A percentile compares a stretch with the other conserved stretches of the same genome.
Conservation (phyloP, 1,140 invertebrate genomes). For the Calliphora vicina region DNA sequence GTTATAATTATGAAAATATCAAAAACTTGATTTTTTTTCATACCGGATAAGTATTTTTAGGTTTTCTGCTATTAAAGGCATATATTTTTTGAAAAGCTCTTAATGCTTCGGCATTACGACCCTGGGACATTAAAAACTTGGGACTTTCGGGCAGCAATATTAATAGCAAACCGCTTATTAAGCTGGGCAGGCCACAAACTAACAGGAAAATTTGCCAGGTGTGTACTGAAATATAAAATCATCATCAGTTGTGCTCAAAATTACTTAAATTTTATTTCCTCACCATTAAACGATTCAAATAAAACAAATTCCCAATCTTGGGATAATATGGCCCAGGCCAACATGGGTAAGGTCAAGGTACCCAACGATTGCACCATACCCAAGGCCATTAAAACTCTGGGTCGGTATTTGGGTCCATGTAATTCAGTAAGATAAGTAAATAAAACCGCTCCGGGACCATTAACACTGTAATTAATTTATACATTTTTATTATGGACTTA, state of each 20-base stretch:
- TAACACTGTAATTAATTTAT: conserved; percentile 70
- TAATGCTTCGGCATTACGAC: conserved; percentile 73
- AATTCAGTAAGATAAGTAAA: conserved; percentile 76
- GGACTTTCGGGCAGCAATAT: conserved; percentile 81
- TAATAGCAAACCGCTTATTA: conserved; percentile 70
- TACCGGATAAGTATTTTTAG: conserved; percentile 72
- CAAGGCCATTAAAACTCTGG: conserved; percentile 70
- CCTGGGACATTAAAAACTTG: conserved; percentile 80
- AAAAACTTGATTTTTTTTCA: conserved; percentile 38
- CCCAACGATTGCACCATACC: conserved; percentile 70
- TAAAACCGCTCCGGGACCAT: conserved; percentile 76
- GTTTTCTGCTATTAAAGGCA: conserved; percentile 68
- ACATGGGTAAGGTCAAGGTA: conserved; percentile 66
- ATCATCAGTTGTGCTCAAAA: conserved; percentile 52
- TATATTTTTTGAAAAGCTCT: conserved; percentile 54
- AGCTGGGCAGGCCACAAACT: conserved; percentile 70
- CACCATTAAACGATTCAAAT: conserved; percentile 69
- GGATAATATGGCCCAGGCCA: conserved; percentile 69
- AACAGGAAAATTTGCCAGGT: conserved; percentile 82
- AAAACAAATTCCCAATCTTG: conserved; percentile 61
- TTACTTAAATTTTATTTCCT: conserved; percentile 45
- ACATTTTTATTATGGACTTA: conserved; percentile 67
- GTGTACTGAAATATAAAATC: conserved; percentile 65
- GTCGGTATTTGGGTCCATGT: conserved; percentile 69
- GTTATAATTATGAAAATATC: not conserved